Base-by-base conservation (phyloP, 2,113 vertebrate species). In the Ictalurus punctatus region DNA sequence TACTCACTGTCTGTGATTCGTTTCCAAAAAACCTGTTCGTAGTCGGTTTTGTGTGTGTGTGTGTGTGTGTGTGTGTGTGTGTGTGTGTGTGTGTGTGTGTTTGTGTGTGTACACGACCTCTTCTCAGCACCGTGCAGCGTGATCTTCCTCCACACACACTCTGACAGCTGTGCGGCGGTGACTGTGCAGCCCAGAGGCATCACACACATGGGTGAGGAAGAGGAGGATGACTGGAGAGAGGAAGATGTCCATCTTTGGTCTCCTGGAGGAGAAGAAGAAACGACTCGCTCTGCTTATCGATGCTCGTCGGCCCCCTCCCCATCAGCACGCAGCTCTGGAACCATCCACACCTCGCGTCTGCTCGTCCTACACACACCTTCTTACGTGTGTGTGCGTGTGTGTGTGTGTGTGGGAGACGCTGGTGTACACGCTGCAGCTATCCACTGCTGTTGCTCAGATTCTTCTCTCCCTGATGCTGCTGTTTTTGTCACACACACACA, bases 241-340 rank as follows among this genome's bases (percentile, higher is more conserved):
- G 96, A 96, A 96, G 96, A 95, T 76, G 74, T 84, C 89, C 91
- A 91, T 91, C 91, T 91, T 90, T 83, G 87, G 63, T 19, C 6
- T 86, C 56, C 37, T 82, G 82, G 84, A 82, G 69, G 30, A 80
- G n/a, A 48, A 27, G 74, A 73, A n/a, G 37, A 27, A 65, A 67
- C 3, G 56, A 56, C 58, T 85, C n/a, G 56, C 4, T 63, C 74
- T 9, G 40, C 30, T 85, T 69, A 61, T 40, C 25, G 40, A 23
- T 44, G 54, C 65, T 17, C 44, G 63, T 73, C 79, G n/a, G 37
- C 76, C 61, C 85, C 86, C 86, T 71, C 76, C 86, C 78, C 86
- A 30, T 84, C 81, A 88, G 30, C 61, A 84, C 30, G n/a, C 44
- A 12, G 44, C 73, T 88, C 87, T 78, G 89, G 71, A 83, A 88